These are phyloP conservation scores for Melanophora roralis DNA, from an alignment of 2,888 invertebrate genomes.

Conservation along the genomic window DNA sequence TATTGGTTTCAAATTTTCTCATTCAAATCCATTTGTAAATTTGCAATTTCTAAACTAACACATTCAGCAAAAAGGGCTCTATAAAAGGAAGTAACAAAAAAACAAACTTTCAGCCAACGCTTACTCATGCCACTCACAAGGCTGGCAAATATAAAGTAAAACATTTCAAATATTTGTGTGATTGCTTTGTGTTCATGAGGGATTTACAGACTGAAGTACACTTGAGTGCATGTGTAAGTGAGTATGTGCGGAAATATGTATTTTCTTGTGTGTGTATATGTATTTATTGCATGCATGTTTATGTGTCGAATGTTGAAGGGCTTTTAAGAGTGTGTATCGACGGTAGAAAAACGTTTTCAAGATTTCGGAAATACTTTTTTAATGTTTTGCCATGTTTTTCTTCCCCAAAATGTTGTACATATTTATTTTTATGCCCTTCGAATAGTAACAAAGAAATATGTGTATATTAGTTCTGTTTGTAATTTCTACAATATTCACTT, in stretches of 20 bases:
- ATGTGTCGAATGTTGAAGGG: neutral
- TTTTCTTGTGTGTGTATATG: neutral
- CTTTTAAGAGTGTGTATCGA: neutral
- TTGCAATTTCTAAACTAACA: constrained; percentile 20
- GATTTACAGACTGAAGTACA: constrained; percentile 63
- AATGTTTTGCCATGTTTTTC: constrained; percentile 63
- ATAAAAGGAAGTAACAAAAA: neutral
- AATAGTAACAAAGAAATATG: too few species aligned
- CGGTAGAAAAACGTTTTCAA: neutral
- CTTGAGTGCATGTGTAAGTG: constrained; percentile 45
- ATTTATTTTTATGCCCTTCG: too few species aligned
- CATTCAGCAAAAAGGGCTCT: neutral
- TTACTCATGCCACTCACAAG: neutral
- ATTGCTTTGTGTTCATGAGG: constrained; percentile 70
- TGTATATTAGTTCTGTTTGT: too few species aligned
- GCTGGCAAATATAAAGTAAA: constrained; percentile 15
- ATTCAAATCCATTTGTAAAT: constrained; percentile 47
- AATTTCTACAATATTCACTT: too few species aligned
- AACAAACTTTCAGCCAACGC: neutral
- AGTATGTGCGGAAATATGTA: neutral
- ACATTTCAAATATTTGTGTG: constrained; percentile 62
- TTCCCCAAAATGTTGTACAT: constrained; percentile 62
- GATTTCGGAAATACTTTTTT: constrained; percentile 50
- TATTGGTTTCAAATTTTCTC: constrained; percentile 47
- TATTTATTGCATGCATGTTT: too few species aligned